These are phyloP conservation scores for Macquaria ambigua DNA, from an alignment of 2,113 vertebrate genomes.

Conservation along the genomic window DNA sequence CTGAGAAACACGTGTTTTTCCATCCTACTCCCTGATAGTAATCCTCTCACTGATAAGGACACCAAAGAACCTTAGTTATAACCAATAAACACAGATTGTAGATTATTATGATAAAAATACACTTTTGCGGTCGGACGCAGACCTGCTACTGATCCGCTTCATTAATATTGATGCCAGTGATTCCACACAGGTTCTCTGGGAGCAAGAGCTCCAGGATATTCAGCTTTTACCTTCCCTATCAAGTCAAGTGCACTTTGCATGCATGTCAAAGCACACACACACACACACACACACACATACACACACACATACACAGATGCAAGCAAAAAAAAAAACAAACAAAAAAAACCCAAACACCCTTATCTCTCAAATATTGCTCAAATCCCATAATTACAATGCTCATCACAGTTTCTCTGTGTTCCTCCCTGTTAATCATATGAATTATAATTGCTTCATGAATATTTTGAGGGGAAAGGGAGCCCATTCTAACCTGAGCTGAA, in stretches of 20 bases:
- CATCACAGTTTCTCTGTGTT: constrained; percentile 59
- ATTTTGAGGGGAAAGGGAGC: constrained; percentile 54
- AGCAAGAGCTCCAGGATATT: constrained; percentile 67
- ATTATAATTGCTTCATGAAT: constrained; percentile 76
- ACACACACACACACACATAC: constrained; percentile 7
- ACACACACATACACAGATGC: neutral
- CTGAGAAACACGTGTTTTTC: constrained; percentile 33
- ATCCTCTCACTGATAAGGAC: constrained; percentile 31
- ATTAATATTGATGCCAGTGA: constrained; percentile 70
- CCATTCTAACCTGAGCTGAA: constrained; percentile 39
- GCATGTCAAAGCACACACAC: constrained; percentile 41
- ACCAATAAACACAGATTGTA: constrained; percentile 45
- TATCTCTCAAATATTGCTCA: constrained; percentile 59
- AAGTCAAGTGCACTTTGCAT: constrained; percentile 46
- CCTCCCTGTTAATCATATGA: constrained; percentile 63
- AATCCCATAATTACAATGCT: constrained; percentile 73
- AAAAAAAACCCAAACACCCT: constrained; percentile 43
- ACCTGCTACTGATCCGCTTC: constrained; percentile 36
- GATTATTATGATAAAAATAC: constrained; percentile 35
- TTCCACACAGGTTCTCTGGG: constrained; percentile 38
- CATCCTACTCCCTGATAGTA: constrained; percentile 29
- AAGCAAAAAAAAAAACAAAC: neutral
- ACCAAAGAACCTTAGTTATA: constrained; percentile 21
- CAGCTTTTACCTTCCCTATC: constrained; percentile 30
- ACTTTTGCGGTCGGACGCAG: neutral